Conservation (phyloP, 2,888 invertebrate species). For the Calameuta filiformis region DNA sequence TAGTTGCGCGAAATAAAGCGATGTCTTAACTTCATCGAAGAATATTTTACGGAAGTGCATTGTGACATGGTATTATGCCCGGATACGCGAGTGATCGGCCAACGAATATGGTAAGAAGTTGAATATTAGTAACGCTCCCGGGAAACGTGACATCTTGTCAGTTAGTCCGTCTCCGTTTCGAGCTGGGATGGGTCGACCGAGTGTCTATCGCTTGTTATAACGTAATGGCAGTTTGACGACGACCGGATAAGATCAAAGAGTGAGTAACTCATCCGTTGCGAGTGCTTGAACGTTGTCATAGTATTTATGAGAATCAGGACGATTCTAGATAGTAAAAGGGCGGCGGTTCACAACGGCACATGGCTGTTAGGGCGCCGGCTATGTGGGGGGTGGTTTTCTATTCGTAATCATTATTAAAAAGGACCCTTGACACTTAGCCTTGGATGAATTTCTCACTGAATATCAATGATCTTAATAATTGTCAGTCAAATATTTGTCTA, state of each 20-base stretch:
- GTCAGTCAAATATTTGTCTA: no score
- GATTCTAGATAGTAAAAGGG: conserved; percentile 13
- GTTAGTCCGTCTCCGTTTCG: conserved; percentile 21
- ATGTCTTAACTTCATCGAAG: conserved; percentile 5
- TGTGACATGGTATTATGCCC: conserved; percentile 43
- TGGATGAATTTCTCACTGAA: neutral
- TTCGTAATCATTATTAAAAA: neutral
- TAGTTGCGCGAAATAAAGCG: conserved; percentile 26
- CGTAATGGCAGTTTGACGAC: conserved; percentile 16
- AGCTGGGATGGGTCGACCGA: conserved; percentile 35
- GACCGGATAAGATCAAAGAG: neutral
- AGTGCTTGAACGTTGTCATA: no score
- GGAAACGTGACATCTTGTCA: conserved; percentile 35
- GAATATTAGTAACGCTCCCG: conserved; percentile 3
- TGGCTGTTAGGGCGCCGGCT: conserved; percentile 53
- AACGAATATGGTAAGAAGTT: conserved; percentile 50
- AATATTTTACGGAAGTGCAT: conserved; percentile 10
- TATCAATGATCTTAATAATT: no score
- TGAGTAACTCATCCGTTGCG: no score
- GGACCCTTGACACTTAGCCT: neutral
- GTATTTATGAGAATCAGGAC: no score
- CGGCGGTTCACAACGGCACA: conserved; percentile 54
- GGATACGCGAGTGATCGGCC: conserved; percentile 45
- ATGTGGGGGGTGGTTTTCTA: conserved; percentile 54
- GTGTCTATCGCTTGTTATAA: conserved; percentile 6